phyloP scores from a whole-genome alignment of 2,888 invertebrate genomes.

The Noctua janthina region DNA sequence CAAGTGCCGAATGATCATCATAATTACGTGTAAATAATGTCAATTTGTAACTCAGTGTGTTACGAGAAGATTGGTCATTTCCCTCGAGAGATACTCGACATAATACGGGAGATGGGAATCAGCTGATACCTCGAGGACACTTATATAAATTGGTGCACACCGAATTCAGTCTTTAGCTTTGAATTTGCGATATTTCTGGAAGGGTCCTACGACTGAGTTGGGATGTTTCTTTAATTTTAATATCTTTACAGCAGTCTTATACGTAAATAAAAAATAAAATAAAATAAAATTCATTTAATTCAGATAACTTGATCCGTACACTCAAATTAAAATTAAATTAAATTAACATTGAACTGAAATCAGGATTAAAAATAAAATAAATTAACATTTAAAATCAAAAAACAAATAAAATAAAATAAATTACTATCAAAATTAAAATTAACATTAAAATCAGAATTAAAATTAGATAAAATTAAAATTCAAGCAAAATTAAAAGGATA shows the following conservation, averaged over 20 bases:
- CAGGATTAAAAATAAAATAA: no score
- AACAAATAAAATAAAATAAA: no score
- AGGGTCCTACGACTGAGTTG: not conserved
- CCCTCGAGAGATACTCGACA: conserved; percentile 21
- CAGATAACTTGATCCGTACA: no score
- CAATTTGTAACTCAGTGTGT: conserved; percentile 46
- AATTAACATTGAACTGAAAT: no score
- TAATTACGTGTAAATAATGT: conserved; percentile 59
- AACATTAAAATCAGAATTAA: no score
- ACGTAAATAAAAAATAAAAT: no score
- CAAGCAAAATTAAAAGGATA: no score
- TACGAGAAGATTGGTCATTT: conserved; percentile 49
- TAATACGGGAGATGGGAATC: conserved; percentile 41
- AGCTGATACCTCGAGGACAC: conserved; percentile 22
- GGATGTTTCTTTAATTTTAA: not conserved
- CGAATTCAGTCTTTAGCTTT: not conserved
- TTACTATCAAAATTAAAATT: no score
- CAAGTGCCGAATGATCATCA: conserved; percentile 20
- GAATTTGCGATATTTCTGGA: not conserved
- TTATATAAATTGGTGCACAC: conserved; percentile 2
- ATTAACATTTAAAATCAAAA: no score
- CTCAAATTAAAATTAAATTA: no score
- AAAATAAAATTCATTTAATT: no score
- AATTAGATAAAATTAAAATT: no score
- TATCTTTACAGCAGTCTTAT: not conserved